Evolutionary conservation across 2,797 vertebrate genomes (phyloP), one percentile per base, ranked within the genome.

Genomic region (Betta splendens): DNA sequence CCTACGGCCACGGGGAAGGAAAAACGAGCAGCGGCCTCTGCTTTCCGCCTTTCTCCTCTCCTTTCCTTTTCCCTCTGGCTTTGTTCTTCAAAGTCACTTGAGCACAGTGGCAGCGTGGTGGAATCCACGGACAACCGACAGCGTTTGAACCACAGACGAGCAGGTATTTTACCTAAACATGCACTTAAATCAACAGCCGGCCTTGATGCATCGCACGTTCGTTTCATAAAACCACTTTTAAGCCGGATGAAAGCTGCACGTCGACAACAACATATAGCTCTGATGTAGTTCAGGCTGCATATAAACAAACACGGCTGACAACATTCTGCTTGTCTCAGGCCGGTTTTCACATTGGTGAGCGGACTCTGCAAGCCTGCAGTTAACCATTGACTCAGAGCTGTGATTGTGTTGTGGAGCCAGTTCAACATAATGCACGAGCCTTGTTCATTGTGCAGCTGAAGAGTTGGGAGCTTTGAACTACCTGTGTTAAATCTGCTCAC

Each of bases 11-110:
- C 46, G n/a, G n/a, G n/a, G n/a, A 45, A 62, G 44, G 48, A 63
- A 57, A 59, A 69, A 70, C 20, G 58, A 61, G 81, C 77, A 76
- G 73, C 67, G 70, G 75, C 70, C 81, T 78, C 69, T 79, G 47
- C 80, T 83, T 85, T 83, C 80, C 75, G 63, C 70, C 76, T 69
- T 80, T 83, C 73, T 46, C 48, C 56, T 57, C 50, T 74, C 79
- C 75, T 73, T 82, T 88, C 78, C 76, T 83, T 80, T 71, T 69
- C 82, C 89, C 80, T 62, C 46, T 60, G 81, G 88, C 87, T 85
- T 90, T 87, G 85, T 87, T 90, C 89, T 90, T 89, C 84, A 87
- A 87, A 88, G 86, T 72, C 83, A 81, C 65, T 77, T 64, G 64
- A 84, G 83, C 81, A 61, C 69, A 76, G 76, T 73, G 71, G 81